Evolutionary conservation across 2,888 invertebrate genomes (phyloP), one percentile per base, ranked within the genome.

Genomic region (Watsonalla binaria): DNA sequence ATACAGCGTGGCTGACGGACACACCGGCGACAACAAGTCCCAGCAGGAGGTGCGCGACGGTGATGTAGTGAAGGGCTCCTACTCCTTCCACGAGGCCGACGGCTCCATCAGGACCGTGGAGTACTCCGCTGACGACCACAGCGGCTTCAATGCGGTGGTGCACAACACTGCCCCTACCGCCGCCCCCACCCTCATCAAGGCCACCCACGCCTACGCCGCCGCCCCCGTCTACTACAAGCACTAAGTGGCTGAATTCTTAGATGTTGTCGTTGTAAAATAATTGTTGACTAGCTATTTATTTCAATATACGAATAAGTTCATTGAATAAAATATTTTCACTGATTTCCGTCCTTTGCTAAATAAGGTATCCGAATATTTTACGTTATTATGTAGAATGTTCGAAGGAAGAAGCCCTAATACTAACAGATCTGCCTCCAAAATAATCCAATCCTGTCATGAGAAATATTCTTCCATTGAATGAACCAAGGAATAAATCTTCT

Each of bases 21-120:
- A 88, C 72, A 88, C 91, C 70, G 90, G 90, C 46, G 92, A 92
- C 78, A 77, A 86, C 74, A 91, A 91, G 77, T 78, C 80, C 61
- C 90, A 90, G 72, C 87, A 90, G 62, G 92, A 92, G 68, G 63
- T 68, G 58, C 80, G 84, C 54, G 90, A 90, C 61, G 91, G 91
- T 48, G 91, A 91, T 63, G 83, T 81, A 6, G 91, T 91, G 58
- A 86, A 88, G 70, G 92, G 91, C 59, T 80, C 82, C 24, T 89
- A 91, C 81, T 85, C 87, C 34, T 78, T 91, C 64, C 81, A 82
- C 57, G 90, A 91, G 72, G 85, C 91, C 53, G 92, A 91, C 67
- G 91, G 91, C 63, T 90, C 90, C 70, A 71, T 86, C 70, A 81
- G 90, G 57, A 89, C 86, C 54, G 91, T 91, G 60, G 80, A 88